These are phyloP conservation scores for Spodoptera litura DNA, from an alignment of 1,140 invertebrate genomes.

Conservation along the genomic window DNA sequence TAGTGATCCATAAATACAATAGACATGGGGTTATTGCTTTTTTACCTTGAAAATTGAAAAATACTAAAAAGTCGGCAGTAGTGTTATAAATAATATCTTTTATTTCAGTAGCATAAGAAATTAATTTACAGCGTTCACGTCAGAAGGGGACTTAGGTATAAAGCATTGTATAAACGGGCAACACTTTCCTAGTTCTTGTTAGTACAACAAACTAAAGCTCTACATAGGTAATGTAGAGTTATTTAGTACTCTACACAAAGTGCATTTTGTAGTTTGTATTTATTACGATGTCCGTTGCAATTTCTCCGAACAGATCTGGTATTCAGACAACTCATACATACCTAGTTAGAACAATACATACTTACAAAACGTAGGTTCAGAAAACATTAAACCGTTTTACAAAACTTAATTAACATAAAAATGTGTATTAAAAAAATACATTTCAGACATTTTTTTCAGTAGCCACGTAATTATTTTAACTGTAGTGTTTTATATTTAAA, in stretches of 20 bases:
- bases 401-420: constrained; percentile 17
- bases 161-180: constrained; percentile 2
- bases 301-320: not conserved
- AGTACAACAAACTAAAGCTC: constrained; percentile 12
- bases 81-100: constrained; percentile 40
- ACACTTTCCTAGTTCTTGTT: constrained; percentile 20
- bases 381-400: not conserved
- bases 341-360: not conserved
- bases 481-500: not conserved
- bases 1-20: too few species aligned
- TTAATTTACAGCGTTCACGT: constrained; percentile 21
- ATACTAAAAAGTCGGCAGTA: not conserved
- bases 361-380: not conserved
- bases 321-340: not conserved
- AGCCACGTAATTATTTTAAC: not conserved
- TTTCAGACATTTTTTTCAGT: not conserved
- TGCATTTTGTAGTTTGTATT: constrained; percentile 39
- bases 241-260: constrained; percentile 9
- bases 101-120: constrained; percentile 35
- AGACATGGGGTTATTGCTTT: too few species aligned
- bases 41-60: not conserved
- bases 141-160: constrained; percentile 12
- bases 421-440: not conserved
- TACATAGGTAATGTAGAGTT: constrained; percentile 9
- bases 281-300: constrained; percentile 2